Evolutionary conservation across 2,797 vertebrate genomes (phyloP).

Genomic region (Leptatherina wallacei): DNA sequence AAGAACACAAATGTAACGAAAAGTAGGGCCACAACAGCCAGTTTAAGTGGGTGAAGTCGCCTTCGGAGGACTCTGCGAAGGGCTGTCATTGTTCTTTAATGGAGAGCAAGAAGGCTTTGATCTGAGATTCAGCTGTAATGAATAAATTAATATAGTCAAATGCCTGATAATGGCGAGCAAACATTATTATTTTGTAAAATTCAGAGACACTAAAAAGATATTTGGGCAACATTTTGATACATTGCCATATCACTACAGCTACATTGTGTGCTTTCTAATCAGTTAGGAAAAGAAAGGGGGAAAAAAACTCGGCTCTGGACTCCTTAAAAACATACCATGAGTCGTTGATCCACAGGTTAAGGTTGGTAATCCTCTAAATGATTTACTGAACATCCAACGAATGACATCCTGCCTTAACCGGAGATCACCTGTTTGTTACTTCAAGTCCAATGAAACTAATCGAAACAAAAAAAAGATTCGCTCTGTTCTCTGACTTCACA

Average conservation of each 20-base stretch:
- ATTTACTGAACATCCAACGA: not conserved
- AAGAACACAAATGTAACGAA: slow-evolving; percentile 95
- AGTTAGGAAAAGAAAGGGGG: not conserved
- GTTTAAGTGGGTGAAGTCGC: slow-evolving; percentile 89
- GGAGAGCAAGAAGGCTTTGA: slow-evolving; percentile 42
- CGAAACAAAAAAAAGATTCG: slow-evolving; percentile 16
- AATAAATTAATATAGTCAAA: slow-evolving; percentile 20
- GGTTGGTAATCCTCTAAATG: slow-evolving; percentile 6
- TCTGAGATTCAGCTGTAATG: slow-evolving; percentile 64
- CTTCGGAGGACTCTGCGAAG: slow-evolving; percentile 86
- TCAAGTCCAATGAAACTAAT: slow-evolving; percentile 15
- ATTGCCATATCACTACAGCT: not conserved
- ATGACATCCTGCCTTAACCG: slow-evolving; percentile 49
- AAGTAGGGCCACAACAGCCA: slow-evolving; percentile 87
- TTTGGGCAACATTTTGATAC: not conserved
- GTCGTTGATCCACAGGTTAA: slow-evolving; percentile 34
- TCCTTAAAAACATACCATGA: slow-evolving; percentile 65
- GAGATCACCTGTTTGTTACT: not conserved
- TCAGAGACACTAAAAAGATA: not conserved
- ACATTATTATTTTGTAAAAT: not conserved
- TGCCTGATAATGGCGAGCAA: not conserved
- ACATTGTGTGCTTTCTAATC: not conserved
- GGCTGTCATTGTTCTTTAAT: slow-evolving; percentile 84
- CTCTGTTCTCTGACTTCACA: slow-evolving; percentile 19
- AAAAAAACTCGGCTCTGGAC: not conserved